Conservation (phyloP, 2,113 vertebrate genomes). For the Rhinolophus sinicus region DNA sequence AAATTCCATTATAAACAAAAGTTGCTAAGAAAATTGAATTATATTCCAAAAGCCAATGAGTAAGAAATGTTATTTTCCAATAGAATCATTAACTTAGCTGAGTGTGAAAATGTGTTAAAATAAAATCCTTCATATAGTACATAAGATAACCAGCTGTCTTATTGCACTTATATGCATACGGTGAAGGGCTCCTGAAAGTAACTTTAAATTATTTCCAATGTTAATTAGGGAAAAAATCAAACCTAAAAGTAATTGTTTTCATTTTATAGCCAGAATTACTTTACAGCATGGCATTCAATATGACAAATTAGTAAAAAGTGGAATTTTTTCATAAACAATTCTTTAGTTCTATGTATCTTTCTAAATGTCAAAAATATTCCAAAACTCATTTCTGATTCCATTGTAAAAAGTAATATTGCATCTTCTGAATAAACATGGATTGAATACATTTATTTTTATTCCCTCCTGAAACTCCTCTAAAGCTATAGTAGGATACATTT, state of each 20-base stretch:
- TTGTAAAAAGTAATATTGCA: conserved; percentile 17
- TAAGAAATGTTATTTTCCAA: conserved; percentile 59
- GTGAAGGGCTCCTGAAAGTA: not conserved
- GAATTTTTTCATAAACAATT: conserved; percentile 24
- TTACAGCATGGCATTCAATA: not conserved
- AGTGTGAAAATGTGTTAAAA: conserved; percentile 62
- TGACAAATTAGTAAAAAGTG: conserved; percentile 23
- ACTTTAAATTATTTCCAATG: conserved; percentile 31
- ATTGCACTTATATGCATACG: conserved; percentile 17
- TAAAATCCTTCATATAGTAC: not conserved
- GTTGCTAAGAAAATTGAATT: conserved; percentile 75
- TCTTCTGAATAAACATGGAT: not conserved
- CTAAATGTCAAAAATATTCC: conserved; percentile 23
- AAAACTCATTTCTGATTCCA: conserved; percentile 17
- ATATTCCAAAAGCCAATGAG: conserved; percentile 65
- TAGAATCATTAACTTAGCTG: conserved; percentile 65
- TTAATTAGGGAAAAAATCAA: conserved; percentile 41
- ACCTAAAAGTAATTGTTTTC: conserved; percentile 15
- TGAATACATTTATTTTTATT: not conserved
- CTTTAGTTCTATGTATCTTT: not conserved
- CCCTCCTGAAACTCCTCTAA: not conserved
- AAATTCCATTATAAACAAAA: conserved; percentile 50
- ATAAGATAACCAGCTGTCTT: not conserved
- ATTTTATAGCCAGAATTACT: conserved; percentile 13
- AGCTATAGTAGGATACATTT: not conserved